A percentile compares a stretch with the other conserved stretches of the same genome.
Conservation (phyloP, 2,888 invertebrate genomes). For the Ochropleura leucogaster region DNA sequence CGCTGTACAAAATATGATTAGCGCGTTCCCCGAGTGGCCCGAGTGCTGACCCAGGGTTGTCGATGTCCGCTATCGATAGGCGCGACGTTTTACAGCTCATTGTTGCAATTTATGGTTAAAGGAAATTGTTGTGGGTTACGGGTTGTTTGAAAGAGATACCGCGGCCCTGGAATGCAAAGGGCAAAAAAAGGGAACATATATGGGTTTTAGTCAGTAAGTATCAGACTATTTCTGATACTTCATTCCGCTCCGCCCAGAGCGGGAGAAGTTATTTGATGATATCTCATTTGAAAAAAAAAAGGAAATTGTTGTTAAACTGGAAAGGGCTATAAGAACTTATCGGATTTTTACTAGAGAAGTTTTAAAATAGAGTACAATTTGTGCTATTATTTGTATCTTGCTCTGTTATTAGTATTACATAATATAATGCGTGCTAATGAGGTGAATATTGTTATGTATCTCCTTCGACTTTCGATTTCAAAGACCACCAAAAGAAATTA, state of each 20-base stretch:
- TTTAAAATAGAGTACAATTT: not conserved
- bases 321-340: conserved; percentile 1
- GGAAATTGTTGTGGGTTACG: not conserved
- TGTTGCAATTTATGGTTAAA: conserved; percentile 27
- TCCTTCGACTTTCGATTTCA: not conserved
- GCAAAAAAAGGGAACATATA: no score
- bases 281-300: not conserved
- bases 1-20: conserved; percentile 45
- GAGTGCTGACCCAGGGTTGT: conserved; percentile 22
- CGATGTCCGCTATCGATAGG: conserved; percentile 14
- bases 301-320: conserved; percentile 7
- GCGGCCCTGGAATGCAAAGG: no score
- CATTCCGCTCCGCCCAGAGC: no score
- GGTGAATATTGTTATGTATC: no score
- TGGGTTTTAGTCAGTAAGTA: no score
- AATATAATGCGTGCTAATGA: not conserved
- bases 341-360: not conserved
- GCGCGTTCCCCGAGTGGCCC: conserved; percentile 26
- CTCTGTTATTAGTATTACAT: not conserved
- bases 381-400: not conserved
- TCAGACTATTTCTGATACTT: no score
- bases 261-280: no score
- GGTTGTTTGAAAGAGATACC: no score
- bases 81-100: conserved; percentile 20
- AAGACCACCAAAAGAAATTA: not conserved